phyloP scores from a whole-genome alignment of 2,888 invertebrate genomes.

The Andrena trimmerana region DNA sequence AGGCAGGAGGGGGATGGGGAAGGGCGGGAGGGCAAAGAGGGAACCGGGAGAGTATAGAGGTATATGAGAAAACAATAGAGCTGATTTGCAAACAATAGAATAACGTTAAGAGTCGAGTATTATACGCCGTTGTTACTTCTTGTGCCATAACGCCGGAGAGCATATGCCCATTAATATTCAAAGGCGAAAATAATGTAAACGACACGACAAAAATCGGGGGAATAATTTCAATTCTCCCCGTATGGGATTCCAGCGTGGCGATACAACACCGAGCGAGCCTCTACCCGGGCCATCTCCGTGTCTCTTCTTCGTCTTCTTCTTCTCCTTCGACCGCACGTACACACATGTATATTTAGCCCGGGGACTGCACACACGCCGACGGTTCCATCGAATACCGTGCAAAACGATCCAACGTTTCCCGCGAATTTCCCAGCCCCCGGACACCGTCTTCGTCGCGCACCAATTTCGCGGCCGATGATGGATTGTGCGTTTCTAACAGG shows the following conservation, averaged over 20 bases:
- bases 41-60: conserved; percentile 77
- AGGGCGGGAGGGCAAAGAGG: conserved; percentile 44
- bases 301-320: conserved; percentile 35
- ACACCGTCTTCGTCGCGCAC: neutral
- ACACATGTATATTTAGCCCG: conserved; percentile 46
- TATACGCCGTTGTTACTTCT: conserved; percentile 85
- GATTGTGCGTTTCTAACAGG: too few species aligned
- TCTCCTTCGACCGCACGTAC: conserved; percentile 15
- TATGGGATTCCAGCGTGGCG: conserved; percentile 70
- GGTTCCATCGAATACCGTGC: conserved; percentile 2
- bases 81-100: conserved; percentile 86
- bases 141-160: conserved; percentile 84
- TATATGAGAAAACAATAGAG: conserved; percentile 85
- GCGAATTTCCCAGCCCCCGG: conserved; percentile 13
- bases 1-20: conserved; percentile 31
- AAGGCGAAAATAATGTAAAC: conserved; percentile 86
- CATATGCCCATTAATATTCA: conserved; percentile 86
- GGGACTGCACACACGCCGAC: neutral
- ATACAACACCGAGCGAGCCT: conserved; percentile 56
- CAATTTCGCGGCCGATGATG: neutral
- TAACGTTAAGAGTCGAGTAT: conserved; percentile 85
- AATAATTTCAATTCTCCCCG: conserved; percentile 85
- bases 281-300: conserved; percentile 63
- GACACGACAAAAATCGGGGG: conserved; percentile 84
- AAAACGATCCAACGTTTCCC: neutral